Conservation (phyloP, 2,113 vertebrate species). For the Lophotis ruficrista region DNA sequence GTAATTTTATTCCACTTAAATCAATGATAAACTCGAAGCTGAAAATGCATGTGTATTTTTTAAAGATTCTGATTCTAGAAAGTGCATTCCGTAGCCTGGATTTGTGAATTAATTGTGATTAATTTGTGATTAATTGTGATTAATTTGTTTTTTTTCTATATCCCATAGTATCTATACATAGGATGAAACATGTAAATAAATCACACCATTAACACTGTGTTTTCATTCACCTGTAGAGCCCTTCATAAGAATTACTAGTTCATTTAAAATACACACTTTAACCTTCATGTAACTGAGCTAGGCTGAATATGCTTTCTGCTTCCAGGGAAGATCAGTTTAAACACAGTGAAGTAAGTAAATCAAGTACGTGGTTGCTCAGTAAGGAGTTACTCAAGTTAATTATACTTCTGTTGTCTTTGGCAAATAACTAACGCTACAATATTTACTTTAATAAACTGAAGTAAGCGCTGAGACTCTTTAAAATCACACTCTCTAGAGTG, state of each 20-base stretch:
- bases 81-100: background rate
- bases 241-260: background rate
- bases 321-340: background rate
- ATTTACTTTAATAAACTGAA: conserved; percentile 58
- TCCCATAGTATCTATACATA: background rate
- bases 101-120: background rate
- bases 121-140: background rate
- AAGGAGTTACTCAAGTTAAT: conserved; percentile 20
- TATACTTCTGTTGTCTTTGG: conserved; percentile 48
- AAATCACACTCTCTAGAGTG: conserved; percentile 6
- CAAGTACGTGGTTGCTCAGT: background rate
- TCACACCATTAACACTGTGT: background rate
- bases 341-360: background rate
- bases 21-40: background rate
- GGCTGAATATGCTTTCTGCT: background rate
- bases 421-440: conserved; percentile 17
- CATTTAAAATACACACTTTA: background rate
- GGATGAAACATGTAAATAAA: background rate
- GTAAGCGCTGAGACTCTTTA: background rate
- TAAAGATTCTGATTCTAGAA: background rate
- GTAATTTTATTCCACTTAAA: background rate
- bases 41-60: background rate
- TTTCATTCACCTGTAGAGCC: conserved; percentile 6
- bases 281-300: accelerated
- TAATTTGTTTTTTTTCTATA: background rate